Percentiles rank a stretch among this genome's conserved stretches.
These are phyloP conservation scores for Neria commutata DNA, from an alignment of 2,888 invertebrate species.

Conservation along the genomic window DNA sequence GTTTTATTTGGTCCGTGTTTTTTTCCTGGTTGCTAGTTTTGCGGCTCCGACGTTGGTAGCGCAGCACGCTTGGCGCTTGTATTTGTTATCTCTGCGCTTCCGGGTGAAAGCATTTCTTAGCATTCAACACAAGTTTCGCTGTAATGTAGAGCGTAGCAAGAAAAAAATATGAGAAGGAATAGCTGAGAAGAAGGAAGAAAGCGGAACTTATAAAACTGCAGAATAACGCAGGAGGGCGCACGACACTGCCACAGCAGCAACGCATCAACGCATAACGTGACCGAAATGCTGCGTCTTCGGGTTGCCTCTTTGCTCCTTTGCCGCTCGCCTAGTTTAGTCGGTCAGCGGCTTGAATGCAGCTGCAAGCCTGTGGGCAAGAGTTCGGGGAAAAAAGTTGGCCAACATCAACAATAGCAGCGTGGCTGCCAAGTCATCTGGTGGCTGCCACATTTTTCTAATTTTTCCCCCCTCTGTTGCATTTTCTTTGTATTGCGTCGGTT, in stretches of 20 bases:
- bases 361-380: background rate
- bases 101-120: slow-evolving; percentile 54
- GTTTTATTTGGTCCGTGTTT: too few relatives aligned
- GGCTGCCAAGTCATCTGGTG: slow-evolving; percentile 18
- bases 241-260: slow-evolving; percentile 11
- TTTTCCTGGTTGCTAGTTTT: slow-evolving; percentile 12
- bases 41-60: too few relatives aligned
- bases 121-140: slow-evolving; percentile 29
- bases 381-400: background rate
- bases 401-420: background rate
- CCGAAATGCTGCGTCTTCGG: slow-evolving; percentile 46
- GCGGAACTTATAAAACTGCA: background rate
- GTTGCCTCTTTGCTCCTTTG: too few relatives aligned
- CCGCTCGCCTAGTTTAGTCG: too few relatives aligned
- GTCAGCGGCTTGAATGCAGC: slow-evolving; percentile 38
- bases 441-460: slow-evolving; percentile 13
- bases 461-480: background rate
- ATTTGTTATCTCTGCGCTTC: slow-evolving; percentile 53
- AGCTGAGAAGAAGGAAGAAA: background rate
- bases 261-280: slow-evolving; percentile 47
- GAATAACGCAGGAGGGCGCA: background rate
- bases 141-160: slow-evolving; percentile 17
- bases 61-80: too few relatives aligned
- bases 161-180: background rate
- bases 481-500: background rate